Evolutionary conservation across 2,888 invertebrate species (phyloP).

Genomic region (Pristionchus fissidentatus): DNA sequence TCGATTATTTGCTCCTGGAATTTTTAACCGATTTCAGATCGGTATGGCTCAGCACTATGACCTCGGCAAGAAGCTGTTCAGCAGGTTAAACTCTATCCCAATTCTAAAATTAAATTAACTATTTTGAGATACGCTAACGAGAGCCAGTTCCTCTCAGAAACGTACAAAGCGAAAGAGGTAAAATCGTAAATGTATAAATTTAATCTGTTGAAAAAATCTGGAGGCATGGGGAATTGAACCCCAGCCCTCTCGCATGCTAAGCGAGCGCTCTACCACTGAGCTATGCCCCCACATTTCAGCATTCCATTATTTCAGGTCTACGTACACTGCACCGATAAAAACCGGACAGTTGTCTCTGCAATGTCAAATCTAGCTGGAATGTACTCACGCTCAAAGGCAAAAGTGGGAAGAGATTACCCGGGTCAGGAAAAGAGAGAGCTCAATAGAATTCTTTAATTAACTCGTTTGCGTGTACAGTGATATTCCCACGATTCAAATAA

Average conservation of each 20-base stretch:
- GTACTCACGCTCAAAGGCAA: conserved; percentile 29
- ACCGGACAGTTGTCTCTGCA: conserved; percentile 22
- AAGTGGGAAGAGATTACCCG: conserved; percentile 23
- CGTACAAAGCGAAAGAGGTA: conserved; percentile 18
- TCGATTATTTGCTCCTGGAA: not conserved
- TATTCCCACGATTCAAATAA: not conserved
- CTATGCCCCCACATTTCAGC: not conserved
- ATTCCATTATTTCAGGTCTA: conserved; percentile 19
- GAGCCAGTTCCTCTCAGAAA: conserved; percentile 12
- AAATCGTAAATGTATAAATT: not conserved
- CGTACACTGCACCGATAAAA: conserved; percentile 37
- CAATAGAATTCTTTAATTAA: not conserved
- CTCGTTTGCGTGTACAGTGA: not conserved
- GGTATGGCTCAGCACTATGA: conserved; percentile 16
- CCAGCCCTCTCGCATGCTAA: conserved; percentile 45
- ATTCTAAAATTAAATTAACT: not conserved
- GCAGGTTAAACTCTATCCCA: not conserved
- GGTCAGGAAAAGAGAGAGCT: not conserved
- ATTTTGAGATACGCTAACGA: not conserved
- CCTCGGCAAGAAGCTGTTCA: conserved; percentile 22
- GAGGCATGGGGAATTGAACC: conserved; percentile 41
- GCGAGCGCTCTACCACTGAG: conserved; percentile 45
- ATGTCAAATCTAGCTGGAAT: conserved; percentile 37
- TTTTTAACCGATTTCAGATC: not conserved
- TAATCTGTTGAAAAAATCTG: too few species aligned